These are phyloP conservation scores for Pegoplata infirma DNA, from an alignment of 2,888 invertebrate genomes.

Conservation along the genomic window DNA sequence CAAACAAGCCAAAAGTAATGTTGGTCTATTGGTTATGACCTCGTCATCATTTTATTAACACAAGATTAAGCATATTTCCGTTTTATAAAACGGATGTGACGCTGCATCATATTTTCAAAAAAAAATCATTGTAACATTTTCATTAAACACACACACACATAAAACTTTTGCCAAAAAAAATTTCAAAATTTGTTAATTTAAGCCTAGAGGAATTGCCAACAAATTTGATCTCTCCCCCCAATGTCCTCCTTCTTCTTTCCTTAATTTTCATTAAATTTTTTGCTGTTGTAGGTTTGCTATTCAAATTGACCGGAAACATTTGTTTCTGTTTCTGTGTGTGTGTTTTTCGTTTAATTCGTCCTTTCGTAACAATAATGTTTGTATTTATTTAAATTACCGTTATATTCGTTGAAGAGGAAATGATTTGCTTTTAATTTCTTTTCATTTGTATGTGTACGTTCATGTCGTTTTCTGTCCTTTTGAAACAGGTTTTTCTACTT, in stretches of 20 bases:
- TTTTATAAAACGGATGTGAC: slow-evolving; percentile 65
- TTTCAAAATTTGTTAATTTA: slow-evolving; percentile 54
- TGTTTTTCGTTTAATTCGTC: slow-evolving; percentile 17
- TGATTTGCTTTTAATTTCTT: slow-evolving; percentile 63
- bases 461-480: slow-evolving; percentile 33
- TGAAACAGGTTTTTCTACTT: slow-evolving; percentile 28
- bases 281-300: slow-evolving; percentile 61
- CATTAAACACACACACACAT: slow-evolving; percentile 6
- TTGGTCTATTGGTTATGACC: slow-evolving; percentile 34
- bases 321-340: slow-evolving; percentile 52
- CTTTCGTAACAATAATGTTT: slow-evolving; percentile 45
- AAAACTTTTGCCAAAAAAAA: slow-evolving; percentile 13
- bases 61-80: slow-evolving; percentile 69
- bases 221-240: slow-evolving; percentile 7
- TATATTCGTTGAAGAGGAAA: slow-evolving; percentile 62
- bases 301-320: slow-evolving; percentile 72
- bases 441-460: slow-evolving; percentile 6
- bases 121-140: slow-evolving; percentile 31
- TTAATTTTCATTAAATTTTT: slow-evolving; percentile 38
- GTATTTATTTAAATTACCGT: slow-evolving; percentile 61
- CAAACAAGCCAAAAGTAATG: too few relatives aligned
- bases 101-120: slow-evolving; percentile 59
- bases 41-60: slow-evolving; percentile 70
- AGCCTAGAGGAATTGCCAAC: slow-evolving; percentile 47
- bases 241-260: slow-evolving; percentile 2